phyloP scores from a whole-genome alignment of 2,113 vertebrate genomes.

The Phylloscopus trochilus region DNA sequence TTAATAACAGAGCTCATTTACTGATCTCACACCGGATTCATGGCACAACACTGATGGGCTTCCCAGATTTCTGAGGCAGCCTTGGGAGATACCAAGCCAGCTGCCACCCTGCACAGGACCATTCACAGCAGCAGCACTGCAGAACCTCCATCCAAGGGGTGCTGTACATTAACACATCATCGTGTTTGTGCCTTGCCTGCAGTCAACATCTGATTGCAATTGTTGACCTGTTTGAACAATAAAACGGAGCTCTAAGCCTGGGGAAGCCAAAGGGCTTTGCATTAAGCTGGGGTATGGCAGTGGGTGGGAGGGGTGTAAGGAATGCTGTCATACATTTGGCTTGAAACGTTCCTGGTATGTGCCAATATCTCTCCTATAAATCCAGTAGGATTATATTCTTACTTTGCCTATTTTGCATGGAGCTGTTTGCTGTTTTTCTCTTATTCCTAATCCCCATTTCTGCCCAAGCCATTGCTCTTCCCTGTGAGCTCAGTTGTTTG shows the following conservation, averaged over 20 bases:
- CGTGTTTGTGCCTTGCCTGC: slow-evolving; percentile 9
- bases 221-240: slow-evolving; percentile 57
- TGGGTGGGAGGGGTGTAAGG: neutral
- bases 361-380: slow-evolving; percentile 43
- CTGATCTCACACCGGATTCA: neutral
- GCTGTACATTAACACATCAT: slow-evolving; percentile 52
- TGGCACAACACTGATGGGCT: neutral
- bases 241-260: slow-evolving; percentile 25
- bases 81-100: neutral
- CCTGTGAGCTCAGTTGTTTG: neutral
- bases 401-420: slow-evolving; percentile 31
- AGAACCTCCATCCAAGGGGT: slow-evolving; percentile 2
- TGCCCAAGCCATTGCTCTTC: neutral
- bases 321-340: slow-evolving; percentile 39
- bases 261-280: slow-evolving; percentile 49
- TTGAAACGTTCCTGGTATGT: slow-evolving; percentile 4
- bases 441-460: neutral
- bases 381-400: neutral
- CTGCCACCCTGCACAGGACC: neutral
- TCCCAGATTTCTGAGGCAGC: neutral
- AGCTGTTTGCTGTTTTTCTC: neutral
- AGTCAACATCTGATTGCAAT: slow-evolving; percentile 57
- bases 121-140: neutral
- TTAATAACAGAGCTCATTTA: neutral
- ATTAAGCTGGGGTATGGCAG: slow-evolving; percentile 27